Base-by-base conservation (phyloP, 2,797 vertebrate genomes). In the Myiotriccus ornatus region DNA sequence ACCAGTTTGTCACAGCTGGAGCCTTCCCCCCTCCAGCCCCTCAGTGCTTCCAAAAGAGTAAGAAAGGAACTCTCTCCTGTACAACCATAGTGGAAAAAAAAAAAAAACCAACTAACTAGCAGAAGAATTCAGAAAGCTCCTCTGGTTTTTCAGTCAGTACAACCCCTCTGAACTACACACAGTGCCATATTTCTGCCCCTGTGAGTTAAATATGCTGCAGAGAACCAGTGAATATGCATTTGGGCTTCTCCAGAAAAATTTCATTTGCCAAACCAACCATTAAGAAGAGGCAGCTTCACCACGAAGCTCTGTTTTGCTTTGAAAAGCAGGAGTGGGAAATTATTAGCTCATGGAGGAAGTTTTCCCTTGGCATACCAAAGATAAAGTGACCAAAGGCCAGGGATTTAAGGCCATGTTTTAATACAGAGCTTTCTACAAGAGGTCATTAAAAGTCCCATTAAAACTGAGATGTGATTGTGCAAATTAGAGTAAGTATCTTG, bases 381-480 rank as follows among this genome's bases (percentile, higher is more conserved):
- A 59, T 65, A 79, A 90, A 86, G 53, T 71, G 92, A 84, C 92
- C 77, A 93, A 93, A 94, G 84, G 81, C 70, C 56, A 82, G 21
- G 23, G 65, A 79, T 62, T 89, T 87, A 74, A 91, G 39, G 56
- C 24, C 59, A 80, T 5, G 1, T 74, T 89, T 89, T 74, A 93
- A 67, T 74, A 84, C 5, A 59, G 52, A 62, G 63, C 41, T 77
- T 95, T 87, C 75, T 70, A 55, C 0, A 2, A 70, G 63, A 69
- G 34, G 16, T 76, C 56, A 59, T 14, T 60, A 9, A 20, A 28
- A 20, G 3, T 22, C 59, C 18, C 55, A 76, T 64, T 93, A 79
- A 49, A 89, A 77, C 30, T 50, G 83, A 46, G 21, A 73, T 56
- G 34, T n/a, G 62, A 59, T 32, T 73, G 34, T 76, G 47, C 55